phyloP scores from a whole-genome alignment of 2,113 vertebrate species.

The Felis chaus region DNA sequence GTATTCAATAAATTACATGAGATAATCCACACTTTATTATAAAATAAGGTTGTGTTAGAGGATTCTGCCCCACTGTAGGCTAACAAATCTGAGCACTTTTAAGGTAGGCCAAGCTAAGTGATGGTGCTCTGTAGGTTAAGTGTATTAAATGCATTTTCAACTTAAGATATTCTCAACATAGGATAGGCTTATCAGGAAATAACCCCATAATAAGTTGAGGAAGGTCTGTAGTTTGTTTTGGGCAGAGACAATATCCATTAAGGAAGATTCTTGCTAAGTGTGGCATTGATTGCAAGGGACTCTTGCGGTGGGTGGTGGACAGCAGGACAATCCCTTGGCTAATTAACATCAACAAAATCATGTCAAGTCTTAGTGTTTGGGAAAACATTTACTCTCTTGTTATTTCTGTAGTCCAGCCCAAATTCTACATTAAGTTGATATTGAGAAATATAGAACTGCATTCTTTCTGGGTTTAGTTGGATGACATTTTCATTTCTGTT shows the following conservation, averaged over 20 bases:
- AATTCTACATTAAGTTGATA: background rate
- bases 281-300: background rate
- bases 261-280: background rate
- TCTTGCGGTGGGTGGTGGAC: background rate
- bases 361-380: background rate
- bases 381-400: background rate
- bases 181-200: background rate
- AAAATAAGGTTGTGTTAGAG: background rate
- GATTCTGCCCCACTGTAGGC: background rate
- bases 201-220: background rate
- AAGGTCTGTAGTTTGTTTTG: background rate
- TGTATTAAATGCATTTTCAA: background rate
- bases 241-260: background rate
- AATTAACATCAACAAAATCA: background rate
- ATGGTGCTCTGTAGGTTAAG: background rate
- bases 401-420: background rate
- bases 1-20: background rate
- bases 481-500: background rate
- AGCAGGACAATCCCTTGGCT: background rate
- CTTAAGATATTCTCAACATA: background rate
- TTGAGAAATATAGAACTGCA: background rate
- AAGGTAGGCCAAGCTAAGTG: background rate
- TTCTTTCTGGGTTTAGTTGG: slow-evolving; percentile 4
- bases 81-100: background rate
- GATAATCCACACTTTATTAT: background rate